Base-by-base conservation (phyloP, 2,888 invertebrate genomes). In the Torymus texanus region DNA sequence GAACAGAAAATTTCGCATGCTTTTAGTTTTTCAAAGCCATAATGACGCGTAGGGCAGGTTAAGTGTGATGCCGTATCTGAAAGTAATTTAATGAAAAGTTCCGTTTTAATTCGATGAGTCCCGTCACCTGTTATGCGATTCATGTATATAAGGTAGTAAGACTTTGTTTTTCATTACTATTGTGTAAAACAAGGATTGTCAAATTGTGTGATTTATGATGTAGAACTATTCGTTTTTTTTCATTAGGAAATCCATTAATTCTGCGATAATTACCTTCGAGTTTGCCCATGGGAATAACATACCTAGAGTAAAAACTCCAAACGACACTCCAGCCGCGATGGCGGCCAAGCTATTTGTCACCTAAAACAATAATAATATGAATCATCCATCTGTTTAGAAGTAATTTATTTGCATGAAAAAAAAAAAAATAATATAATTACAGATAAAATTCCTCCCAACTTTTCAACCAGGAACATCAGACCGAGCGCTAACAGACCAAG, bases 271-370 rank as follows among this genome's bases (percentile, higher is more conserved):
- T 92, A 95, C 94, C 85, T 93, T 91, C 0, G 94, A 93, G 78
- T 95, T 96, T 75, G 94, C 93, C 94, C 95, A 96, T 62, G 96
- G 96, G 86, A 95, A 92, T 82, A 94, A 91, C 94, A 97, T 95
- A 80, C 97, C 97, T 24, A 97, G 91, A 0, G 95, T 94, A 87
- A 97, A 97, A 12, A 96, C 92, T 0, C 96, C 97, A 85, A 96
- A 95, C 0, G 96, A 94, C 10, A 96, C 95, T 59, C 96, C 95
- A 0, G 96, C 95, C 1, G 96, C 95, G 82, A 97, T 95, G 0
- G 96, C 95, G n/a, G 96, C 95, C 68, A 96, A 90, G 16, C 95
- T 95, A 59, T 95, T 94, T 0, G 95, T 94, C 81, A 94, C 93
- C 91, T 93, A 83, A 13, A 68, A 80, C 21, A 50, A 56, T 14